A percentile compares a stretch with the other conserved stretches of the same genome.
phyloP scores from a whole-genome alignment of 2,888 invertebrate species.

The Conus canariensis region DNA sequence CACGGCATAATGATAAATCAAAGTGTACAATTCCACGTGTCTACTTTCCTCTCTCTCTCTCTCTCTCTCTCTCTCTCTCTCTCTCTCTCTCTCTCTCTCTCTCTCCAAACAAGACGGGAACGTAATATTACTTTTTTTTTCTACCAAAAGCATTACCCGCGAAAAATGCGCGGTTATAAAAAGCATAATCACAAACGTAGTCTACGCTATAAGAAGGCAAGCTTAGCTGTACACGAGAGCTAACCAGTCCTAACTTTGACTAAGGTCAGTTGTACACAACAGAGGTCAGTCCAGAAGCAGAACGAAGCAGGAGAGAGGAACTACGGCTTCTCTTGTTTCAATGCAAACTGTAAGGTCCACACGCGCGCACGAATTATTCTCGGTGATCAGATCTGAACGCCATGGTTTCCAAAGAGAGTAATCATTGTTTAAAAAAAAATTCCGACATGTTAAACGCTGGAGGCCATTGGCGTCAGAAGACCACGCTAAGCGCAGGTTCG shows the following conservation, averaged over 20 bases:
- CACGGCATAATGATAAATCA: no score
- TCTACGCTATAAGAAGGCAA: neutral
- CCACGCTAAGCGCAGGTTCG: no score
- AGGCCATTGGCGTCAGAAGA: no score
- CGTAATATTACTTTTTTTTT: neutral
- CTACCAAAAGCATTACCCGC: neutral
- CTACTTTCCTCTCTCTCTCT: constrained; percentile 27
- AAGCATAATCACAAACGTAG: neutral
- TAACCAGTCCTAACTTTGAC: neutral
- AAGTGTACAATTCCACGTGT: neutral
- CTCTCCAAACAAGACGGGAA: neutral
- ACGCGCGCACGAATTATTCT: no score
- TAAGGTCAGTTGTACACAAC: constrained; percentile 1
- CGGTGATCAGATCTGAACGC: no score
- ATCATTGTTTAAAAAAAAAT: no score
- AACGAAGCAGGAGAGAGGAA: no score
- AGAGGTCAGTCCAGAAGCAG: neutral
- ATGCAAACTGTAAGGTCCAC: no score
- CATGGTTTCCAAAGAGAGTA: no score
- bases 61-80: constrained; percentile 32
- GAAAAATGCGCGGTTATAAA: neutral
- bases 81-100: constrained; percentile 34
- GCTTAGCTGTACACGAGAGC: neutral
- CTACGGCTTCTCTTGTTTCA: no score
- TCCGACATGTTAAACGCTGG: no score